Percentiles rank a stretch among this genome's conserved stretches.
phyloP scores from a whole-genome alignment of 2,113 vertebrate species.

The Pteronura brasiliensis region DNA sequence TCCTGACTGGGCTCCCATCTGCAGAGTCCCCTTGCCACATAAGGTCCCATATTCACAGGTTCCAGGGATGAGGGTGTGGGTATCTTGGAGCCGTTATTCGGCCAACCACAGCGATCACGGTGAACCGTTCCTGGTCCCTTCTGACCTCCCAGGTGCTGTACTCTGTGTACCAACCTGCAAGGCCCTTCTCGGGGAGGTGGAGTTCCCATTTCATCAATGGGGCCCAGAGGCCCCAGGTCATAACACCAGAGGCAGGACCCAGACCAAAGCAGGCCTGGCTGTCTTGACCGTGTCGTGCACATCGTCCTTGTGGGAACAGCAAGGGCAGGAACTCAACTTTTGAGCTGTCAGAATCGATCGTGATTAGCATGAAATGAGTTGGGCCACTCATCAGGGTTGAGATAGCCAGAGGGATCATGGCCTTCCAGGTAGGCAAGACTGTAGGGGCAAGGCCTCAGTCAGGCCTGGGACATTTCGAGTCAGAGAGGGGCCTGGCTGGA shows the following conservation, averaged over 20 bases:
- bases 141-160: background rate
- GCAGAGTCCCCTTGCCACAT: background rate
- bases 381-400: background rate
- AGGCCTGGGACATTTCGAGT: background rate
- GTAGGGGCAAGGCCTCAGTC: background rate
- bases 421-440: too few relatives aligned
- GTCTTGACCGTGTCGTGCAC: fast-evolving
- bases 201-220: fast-evolving
- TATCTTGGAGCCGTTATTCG: background rate
- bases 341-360: background rate
- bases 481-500: background rate
- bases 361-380: background rate
- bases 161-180: background rate
- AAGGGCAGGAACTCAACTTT: background rate
- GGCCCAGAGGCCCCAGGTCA: background rate
- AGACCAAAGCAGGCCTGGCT: background rate
- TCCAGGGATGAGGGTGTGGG: background rate
- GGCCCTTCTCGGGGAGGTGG: background rate
- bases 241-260: background rate
- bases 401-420: background rate
- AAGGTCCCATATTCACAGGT: background rate
- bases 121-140: fast-evolving
- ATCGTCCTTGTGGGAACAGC: background rate
- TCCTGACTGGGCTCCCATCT: background rate
- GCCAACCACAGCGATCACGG: fast-evolving